phyloP scores from a whole-genome alignment of 2,888 invertebrate genomes.

The Eupithecia exiguata region DNA sequence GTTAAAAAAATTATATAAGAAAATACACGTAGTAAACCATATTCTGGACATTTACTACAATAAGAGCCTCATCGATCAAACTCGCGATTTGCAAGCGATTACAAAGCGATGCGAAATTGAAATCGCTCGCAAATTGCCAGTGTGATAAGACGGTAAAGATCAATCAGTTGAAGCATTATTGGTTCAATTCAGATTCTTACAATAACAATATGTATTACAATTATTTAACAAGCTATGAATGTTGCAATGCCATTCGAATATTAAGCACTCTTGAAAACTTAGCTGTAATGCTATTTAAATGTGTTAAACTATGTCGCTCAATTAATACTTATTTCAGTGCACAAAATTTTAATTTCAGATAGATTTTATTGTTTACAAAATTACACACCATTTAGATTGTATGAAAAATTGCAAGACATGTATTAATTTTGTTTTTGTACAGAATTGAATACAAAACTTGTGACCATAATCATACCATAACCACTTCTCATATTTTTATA shows the following conservation, averaged over 20 bases:
- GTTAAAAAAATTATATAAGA: neutral
- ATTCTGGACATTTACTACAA: neutral
- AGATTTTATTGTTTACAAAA: neutral
- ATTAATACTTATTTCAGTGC: neutral
- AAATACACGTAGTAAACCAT: neutral
- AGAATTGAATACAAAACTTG: neutral
- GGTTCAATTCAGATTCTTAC: neutral
- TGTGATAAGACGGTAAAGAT: neutral
- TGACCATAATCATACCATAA: neutral
- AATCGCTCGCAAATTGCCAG: no score
- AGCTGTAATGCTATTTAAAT: neutral
- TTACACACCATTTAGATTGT: neutral
- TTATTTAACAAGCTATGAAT: neutral
- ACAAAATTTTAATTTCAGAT: neutral
- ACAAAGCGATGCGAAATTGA: no score
- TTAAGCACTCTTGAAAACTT: neutral
- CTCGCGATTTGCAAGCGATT: no score
- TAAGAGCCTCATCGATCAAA: no score
- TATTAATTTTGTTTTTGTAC: neutral
- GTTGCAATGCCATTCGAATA: neutral
- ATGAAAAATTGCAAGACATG: neutral
- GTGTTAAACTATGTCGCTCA: neutral
- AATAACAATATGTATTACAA: neutral
- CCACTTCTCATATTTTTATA: neutral
- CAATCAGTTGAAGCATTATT: neutral